A percentile compares a stretch with the other conserved stretches of the same genome.
Evolutionary conservation across 1,140 invertebrate genomes (phyloP).

Genomic region (Panulirus ornatus): DNA sequence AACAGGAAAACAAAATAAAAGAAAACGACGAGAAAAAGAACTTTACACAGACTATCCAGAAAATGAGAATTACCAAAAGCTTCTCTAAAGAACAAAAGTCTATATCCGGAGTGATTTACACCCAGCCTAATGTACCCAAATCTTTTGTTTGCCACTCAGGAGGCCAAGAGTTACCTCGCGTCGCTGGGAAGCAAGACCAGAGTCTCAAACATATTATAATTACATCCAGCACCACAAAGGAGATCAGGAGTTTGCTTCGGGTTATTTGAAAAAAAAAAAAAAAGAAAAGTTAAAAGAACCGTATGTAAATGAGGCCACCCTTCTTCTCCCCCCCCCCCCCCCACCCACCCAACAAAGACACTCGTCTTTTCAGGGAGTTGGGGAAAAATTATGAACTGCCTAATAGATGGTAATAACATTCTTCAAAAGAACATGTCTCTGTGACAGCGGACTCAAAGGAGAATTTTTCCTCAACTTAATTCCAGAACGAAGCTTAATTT

Average conservation of each 20-base stretch:
- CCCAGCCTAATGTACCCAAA: too few relatives aligned
- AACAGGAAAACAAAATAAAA: neutral
- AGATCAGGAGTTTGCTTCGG: slow-evolving; percentile 24
- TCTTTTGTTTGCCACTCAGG: too few relatives aligned
- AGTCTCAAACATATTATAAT: slow-evolving; percentile 24
- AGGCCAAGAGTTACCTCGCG: too few relatives aligned
- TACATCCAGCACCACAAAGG: slow-evolving; percentile 15
- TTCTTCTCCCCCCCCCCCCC: too few relatives aligned
- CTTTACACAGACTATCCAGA: neutral
- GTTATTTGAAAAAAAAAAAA: slow-evolving; percentile 47
- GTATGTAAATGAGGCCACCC: slow-evolving; percentile 21
- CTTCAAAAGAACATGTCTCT: slow-evolving; percentile 20
- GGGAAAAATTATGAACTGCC: slow-evolving; percentile 44
- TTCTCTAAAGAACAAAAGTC: too few relatives aligned
- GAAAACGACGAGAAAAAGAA: neutral
- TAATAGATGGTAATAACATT: slow-evolving; percentile 49
- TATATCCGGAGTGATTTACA: too few relatives aligned
- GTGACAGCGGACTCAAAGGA: neutral
- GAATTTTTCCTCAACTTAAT: neutral
- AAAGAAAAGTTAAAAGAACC: slow-evolving; percentile 35
- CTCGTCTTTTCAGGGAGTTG: slow-evolving; percentile 9
- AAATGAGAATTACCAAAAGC: neutral
- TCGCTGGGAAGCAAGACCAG: too few relatives aligned
- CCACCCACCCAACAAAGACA: slow-evolving; percentile 29
- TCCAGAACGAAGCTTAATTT: neutral